These are phyloP conservation scores for Drosophila paranaensis DNA, from an alignment of 2,888 invertebrate species.

Conservation along the genomic window DNA sequence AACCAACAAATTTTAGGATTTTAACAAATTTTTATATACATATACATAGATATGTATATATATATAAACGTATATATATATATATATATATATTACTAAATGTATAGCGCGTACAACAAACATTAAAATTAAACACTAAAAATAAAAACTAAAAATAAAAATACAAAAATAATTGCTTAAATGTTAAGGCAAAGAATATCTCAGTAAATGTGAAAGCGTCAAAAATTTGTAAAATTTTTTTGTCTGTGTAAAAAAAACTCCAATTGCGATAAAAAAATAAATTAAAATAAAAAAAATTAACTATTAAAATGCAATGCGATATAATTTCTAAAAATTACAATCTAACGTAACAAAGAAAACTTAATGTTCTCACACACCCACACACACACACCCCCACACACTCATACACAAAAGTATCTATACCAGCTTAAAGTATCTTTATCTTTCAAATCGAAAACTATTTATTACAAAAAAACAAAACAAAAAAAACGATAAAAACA, in stretches of 20 bases:
- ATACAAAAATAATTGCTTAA: slow-evolving; percentile 56
- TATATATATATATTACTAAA: slow-evolving; percentile 65
- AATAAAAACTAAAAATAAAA: slow-evolving; percentile 10
- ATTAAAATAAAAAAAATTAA: slow-evolving; percentile 36
- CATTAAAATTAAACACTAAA: slow-evolving; percentile 25
- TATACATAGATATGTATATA: slow-evolving; percentile 3
- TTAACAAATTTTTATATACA: slow-evolving; percentile 75
- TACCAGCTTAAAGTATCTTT: slow-evolving; percentile 76
- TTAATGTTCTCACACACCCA: slow-evolving; percentile 67
- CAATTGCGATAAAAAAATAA: slow-evolving; percentile 64
- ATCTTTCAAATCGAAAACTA: slow-evolving; percentile 67
- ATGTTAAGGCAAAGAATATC: slow-evolving; percentile 75
- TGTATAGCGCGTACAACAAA: slow-evolving; percentile 73
- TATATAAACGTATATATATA: slow-evolving; percentile 38
- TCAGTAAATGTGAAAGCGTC: slow-evolving; percentile 80
- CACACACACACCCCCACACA: slow-evolving; percentile 20
- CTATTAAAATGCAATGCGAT: slow-evolving; percentile 70
- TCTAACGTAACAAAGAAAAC: slow-evolving; percentile 61
- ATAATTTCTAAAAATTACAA: slow-evolving; percentile 75
- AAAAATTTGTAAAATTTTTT: slow-evolving; percentile 79
- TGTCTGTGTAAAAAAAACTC: slow-evolving; percentile 73
- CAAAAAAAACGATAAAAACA: slow-evolving; percentile 31
- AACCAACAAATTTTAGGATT: slow-evolving; percentile 81
- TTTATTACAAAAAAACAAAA: slow-evolving; percentile 65
- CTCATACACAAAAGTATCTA: slow-evolving; percentile 68